These are phyloP conservation scores for Synergus japonicus DNA, from an alignment of 2,888 invertebrate species.

Conservation along the genomic window DNA sequence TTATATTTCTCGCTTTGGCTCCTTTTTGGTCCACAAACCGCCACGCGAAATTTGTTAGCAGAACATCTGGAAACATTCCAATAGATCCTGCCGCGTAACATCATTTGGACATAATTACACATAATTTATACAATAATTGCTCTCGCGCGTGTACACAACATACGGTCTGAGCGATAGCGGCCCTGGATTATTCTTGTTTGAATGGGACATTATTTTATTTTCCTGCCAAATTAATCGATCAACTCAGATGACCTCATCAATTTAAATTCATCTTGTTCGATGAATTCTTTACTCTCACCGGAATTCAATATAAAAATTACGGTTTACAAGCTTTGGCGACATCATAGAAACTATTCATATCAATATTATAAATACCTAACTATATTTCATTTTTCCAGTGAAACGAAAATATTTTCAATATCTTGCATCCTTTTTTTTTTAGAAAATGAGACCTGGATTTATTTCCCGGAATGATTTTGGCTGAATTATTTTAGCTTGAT, in stretches of 20 bases:
- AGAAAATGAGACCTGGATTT: not conserved
- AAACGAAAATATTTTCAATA: too few species aligned
- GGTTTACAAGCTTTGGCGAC: too few species aligned
- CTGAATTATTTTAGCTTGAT: not conserved
- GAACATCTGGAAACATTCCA: constrained; percentile 55
- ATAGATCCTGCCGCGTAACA: constrained; percentile 48
- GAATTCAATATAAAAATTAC: not conserved
- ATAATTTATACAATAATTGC: constrained; percentile 45
- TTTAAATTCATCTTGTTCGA: not conserved
- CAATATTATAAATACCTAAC: too few species aligned
- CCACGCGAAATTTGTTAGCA: constrained; percentile 45
- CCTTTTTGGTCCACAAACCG: constrained; percentile 29
- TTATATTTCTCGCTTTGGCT: constrained; percentile 23
- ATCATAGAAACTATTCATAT: too few species aligned
- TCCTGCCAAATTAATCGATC: not conserved
- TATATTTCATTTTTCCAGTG: too few species aligned
- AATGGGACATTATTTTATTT: constrained; percentile 16
- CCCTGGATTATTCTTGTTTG: constrained; percentile 35
- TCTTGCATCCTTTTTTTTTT: not conserved
- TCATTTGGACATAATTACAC: constrained; percentile 46
- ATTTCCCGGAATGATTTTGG: not conserved
- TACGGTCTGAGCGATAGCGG: constrained; percentile 10
- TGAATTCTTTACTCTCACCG: not conserved
- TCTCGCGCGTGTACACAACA: constrained; percentile 29
- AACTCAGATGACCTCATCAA: not conserved